A percentile compares a stretch with the other conserved stretches of the same genome.
These are phyloP conservation scores for Pseudopodoces humilis DNA, from an alignment of 2,113 vertebrate species.

Conservation along the genomic window DNA sequence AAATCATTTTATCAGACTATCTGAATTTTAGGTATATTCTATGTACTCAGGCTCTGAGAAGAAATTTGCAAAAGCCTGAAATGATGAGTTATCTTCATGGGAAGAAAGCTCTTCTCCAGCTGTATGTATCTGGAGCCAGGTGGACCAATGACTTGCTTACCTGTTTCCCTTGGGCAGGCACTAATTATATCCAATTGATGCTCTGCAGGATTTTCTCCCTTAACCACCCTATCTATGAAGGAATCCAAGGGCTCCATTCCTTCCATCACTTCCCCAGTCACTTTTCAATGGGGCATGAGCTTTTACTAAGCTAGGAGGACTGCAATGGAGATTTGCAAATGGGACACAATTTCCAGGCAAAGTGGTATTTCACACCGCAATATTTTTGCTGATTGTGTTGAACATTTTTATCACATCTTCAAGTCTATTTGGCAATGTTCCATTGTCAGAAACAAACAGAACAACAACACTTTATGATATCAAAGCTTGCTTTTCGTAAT, in stretches of 20 bases:
- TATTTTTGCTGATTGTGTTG: not conserved
- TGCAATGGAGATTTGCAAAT: not conserved
- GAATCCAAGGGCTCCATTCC: not conserved
- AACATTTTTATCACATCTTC: not conserved
- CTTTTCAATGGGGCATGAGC: not conserved
- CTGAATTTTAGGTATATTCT: not conserved
- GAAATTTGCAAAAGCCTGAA: not conserved
- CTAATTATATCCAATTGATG: not conserved
- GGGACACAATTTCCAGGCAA: accelerated
- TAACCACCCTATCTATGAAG: not conserved
- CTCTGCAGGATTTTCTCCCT: not conserved
- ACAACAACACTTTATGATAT: not conserved
- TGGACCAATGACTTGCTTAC: not conserved
- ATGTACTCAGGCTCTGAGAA: not conserved
- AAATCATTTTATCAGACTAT: not conserved
- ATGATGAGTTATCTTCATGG: not conserved
- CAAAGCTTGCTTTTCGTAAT: not conserved
- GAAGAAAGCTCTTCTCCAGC: not conserved
- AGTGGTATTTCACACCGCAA: not conserved
- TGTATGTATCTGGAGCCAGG: not conserved
- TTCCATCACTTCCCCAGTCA: not conserved
- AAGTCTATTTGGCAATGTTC: not conserved
- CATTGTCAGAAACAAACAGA: not conserved
- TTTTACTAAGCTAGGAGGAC: not conserved
- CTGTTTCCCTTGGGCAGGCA: not conserved